Evolutionary conservation across 2,113 vertebrate genomes (phyloP).

Genomic region (Peromyscus polionotus): DNA sequence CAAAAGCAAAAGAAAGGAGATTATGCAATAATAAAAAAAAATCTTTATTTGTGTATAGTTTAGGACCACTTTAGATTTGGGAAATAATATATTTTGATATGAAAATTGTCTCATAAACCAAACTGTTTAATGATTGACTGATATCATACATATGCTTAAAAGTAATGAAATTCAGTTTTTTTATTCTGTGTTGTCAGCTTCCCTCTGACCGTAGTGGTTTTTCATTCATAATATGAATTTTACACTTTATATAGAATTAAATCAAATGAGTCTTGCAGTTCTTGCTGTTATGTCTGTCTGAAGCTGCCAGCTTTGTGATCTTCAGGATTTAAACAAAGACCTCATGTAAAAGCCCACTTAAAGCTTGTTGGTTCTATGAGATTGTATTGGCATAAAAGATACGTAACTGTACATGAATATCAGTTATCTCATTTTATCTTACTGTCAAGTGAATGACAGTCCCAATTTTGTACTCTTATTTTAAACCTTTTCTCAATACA

Average conservation of each 20-base stretch:
- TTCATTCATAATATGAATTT: not conserved
- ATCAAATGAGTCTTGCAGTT: not conserved
- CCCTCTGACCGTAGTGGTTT: not conserved
- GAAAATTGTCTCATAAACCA: not conserved
- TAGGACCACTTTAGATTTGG: slow-evolving; percentile 1
- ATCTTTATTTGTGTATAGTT: not conserved
- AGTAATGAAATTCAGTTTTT: not conserved
- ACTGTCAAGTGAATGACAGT: not conserved
- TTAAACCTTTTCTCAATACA: not conserved
- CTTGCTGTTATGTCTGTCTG: not conserved
- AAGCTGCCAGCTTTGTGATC: not conserved
- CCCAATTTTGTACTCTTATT: not conserved
- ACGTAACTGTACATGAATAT: not conserved
- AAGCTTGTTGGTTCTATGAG: slow-evolving; percentile 13
- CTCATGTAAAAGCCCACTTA: not conserved
- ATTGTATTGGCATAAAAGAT: not conserved
- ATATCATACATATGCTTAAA: not conserved
- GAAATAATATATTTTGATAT: slow-evolving; percentile 17
- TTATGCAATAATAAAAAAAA: not conserved
- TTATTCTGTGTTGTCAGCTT: not conserved
- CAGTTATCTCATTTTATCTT: not conserved
- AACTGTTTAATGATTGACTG: not conserved
- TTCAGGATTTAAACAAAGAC: not conserved
- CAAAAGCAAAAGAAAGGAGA: not conserved
- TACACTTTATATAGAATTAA: not conserved